Percentiles rank a stretch among this genome's conserved stretches.
These are phyloP conservation scores for Agapornis roseicollis DNA, from an alignment of 2,113 vertebrate genomes.

Conservation along the genomic window DNA sequence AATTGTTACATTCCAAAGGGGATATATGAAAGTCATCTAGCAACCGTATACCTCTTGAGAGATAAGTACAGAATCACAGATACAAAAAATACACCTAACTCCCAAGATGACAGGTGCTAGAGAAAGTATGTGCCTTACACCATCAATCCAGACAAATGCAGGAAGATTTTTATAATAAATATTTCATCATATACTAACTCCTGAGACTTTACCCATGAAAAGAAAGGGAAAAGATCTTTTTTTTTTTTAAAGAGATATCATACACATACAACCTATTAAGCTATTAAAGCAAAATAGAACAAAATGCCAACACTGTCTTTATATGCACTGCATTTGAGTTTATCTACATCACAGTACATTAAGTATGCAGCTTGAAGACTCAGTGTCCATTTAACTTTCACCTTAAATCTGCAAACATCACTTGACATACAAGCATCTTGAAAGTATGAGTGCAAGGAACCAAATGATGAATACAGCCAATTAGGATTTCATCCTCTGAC, in stretches of 20 bases:
- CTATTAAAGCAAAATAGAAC: constrained; percentile 61
- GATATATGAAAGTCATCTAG: constrained; percentile 63
- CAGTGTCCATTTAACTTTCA: constrained; percentile 16
- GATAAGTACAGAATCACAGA: constrained; percentile 38
- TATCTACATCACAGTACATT: constrained; percentile 67
- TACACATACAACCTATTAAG: constrained; percentile 63
- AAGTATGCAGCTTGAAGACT: constrained; percentile 54
- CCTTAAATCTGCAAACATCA: constrained; percentile 38
- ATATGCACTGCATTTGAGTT: constrained; percentile 61
- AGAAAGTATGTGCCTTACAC: constrained; percentile 57
- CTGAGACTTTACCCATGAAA: constrained; percentile 64
- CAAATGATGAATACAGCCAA: constrained; percentile 41
- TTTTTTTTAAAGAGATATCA: constrained; percentile 33
- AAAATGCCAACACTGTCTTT: constrained; percentile 48
- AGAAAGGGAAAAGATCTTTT: constrained; percentile 30
- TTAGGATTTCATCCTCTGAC: background rate
- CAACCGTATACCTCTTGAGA: constrained; percentile 58
- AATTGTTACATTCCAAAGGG: constrained; percentile 75
- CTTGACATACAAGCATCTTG: constrained; percentile 38
- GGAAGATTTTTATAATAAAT: constrained; percentile 65
- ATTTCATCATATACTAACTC: constrained; percentile 68
- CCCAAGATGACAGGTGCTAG: constrained; percentile 43
- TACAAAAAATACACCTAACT: constrained; percentile 61
- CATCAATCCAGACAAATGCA: constrained; percentile 56
- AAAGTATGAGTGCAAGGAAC: constrained; percentile 58